Evolutionary conservation across 2,113 vertebrate species (phyloP).

Genomic region (Carassius carassius): DNA sequence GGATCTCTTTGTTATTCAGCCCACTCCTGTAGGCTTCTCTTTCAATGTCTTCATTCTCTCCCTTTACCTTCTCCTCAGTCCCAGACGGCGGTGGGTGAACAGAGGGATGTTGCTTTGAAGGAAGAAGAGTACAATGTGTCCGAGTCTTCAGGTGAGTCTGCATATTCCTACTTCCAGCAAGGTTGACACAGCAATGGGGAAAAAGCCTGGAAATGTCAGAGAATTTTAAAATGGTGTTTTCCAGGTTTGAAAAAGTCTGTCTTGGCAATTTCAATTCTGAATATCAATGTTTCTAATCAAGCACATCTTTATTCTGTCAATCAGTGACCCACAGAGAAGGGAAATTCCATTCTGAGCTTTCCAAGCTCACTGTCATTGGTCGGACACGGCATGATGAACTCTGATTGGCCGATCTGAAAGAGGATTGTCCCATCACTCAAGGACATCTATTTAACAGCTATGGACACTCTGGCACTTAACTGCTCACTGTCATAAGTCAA

Average conservation of each 20-base stretch:
- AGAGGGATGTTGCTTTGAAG: slow-evolving; percentile 82
- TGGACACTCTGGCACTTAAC: slow-evolving; percentile 20
- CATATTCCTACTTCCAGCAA: background rate
- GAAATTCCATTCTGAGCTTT: slow-evolving; percentile 87
- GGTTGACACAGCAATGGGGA: background rate
- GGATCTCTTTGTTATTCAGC: slow-evolving; percentile 23
- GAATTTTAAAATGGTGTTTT: background rate
- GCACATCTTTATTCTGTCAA: slow-evolving; percentile 42
- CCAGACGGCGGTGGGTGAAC: slow-evolving; percentile 77
- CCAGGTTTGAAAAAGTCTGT: background rate
- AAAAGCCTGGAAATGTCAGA: background rate
- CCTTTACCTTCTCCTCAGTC: slow-evolving; percentile 75
- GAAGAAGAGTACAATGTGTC: slow-evolving; percentile 84
- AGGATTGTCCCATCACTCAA: slow-evolving; percentile 1
- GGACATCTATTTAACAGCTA: slow-evolving; percentile 4
- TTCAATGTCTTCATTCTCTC: slow-evolving; percentile 29
- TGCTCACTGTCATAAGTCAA: slow-evolving; percentile 14
- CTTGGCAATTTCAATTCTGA: background rate
- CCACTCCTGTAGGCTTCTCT: slow-evolving; percentile 30
- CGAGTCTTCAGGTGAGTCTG: slow-evolving; percentile 83
- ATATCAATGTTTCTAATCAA: background rate
- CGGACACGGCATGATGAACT: slow-evolving; percentile 80
- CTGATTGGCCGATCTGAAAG: slow-evolving; percentile 67
- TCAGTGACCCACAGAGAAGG: slow-evolving; percentile 88
- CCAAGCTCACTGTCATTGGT: slow-evolving; percentile 84